Conservation (phyloP, 2,113 vertebrate species). For the Sapajus apella region DNA sequence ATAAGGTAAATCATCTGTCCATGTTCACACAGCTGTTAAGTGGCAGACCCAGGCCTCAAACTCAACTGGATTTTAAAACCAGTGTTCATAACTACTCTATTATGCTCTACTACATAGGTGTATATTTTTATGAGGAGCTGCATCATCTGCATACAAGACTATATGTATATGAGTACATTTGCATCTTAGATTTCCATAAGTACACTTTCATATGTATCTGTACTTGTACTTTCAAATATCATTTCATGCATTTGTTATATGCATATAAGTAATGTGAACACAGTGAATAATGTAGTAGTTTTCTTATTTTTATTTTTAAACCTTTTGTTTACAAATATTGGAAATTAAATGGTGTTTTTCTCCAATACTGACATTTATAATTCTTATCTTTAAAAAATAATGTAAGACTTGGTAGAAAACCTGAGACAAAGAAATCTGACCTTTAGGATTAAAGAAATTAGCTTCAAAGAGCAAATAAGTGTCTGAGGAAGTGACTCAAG, state of each 20-base stretch:
- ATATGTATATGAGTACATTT: fast-evolving
- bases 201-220: neutral
- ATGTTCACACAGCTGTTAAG: neutral
- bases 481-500: neutral
- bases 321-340: neutral
- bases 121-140: neutral
- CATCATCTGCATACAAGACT: neutral
- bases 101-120: neutral
- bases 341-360: neutral
- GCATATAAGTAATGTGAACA: neutral
- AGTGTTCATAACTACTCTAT: neutral
- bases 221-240: neutral
- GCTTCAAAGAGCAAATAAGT: neutral
- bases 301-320: neutral
- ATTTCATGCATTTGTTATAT: neutral
- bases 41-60: neutral
- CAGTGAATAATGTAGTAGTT: neutral
- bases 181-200: neutral
- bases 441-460: neutral
- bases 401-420: neutral
- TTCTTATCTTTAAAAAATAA: neutral
- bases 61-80: neutral
- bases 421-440: neutral
- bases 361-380: neutral
- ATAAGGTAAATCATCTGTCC: neutral